Conservation (phyloP, 2,113 vertebrate species). For the Donacobius atricapilla region DNA sequence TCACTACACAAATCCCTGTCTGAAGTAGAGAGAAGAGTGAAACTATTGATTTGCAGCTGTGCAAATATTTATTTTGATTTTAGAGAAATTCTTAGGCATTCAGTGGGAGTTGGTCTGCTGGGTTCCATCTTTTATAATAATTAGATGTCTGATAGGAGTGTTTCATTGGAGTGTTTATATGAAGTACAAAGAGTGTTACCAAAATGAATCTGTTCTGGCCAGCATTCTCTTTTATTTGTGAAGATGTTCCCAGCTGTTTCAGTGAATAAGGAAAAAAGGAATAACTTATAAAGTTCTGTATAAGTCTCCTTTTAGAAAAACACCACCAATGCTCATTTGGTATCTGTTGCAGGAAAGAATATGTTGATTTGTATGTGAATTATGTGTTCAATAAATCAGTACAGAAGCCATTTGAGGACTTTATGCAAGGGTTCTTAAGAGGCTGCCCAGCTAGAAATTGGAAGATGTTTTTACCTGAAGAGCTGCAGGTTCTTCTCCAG, state of each 20-base stretch:
- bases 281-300: not conserved
- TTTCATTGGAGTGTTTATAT: not conserved
- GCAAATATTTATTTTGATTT: not conserved
- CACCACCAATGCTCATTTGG: not conserved
- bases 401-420: constrained; percentile 53
- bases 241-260: not conserved
- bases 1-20: not conserved
- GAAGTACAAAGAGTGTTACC: not conserved
- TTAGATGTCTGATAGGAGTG: not conserved
- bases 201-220: not conserved
- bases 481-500: constrained; percentile 58
- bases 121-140: not conserved
- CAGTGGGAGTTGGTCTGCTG: not conserved
- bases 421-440: constrained; percentile 62
- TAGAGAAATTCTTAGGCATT: not conserved
- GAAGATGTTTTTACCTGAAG: constrained; percentile 62
- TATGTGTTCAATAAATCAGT: constrained; percentile 62
- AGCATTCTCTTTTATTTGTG: not conserved
- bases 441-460: constrained; percentile 52
- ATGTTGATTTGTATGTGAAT: constrained; percentile 68
- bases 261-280: not conserved
- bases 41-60: not conserved
- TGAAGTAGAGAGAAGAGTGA: not conserved
- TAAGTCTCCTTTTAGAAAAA: not conserved
- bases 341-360: constrained; percentile 62